phyloP scores from a whole-genome alignment of 2,797 vertebrate species.

The Hydrolagus colliei region DNA sequence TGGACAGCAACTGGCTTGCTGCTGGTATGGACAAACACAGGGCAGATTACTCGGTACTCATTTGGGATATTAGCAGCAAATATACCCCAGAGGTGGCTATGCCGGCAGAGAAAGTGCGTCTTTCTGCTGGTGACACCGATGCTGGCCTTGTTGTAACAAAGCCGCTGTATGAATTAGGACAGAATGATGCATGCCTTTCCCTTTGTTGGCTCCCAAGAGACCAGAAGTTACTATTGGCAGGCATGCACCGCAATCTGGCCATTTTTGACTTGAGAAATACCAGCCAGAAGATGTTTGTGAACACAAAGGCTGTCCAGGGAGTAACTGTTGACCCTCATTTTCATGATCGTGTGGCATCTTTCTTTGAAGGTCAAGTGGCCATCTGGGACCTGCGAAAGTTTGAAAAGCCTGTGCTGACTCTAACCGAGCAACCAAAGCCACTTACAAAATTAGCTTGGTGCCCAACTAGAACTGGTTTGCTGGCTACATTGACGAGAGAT shows the following conservation, averaged over 20 bases:
- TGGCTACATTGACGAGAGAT: constrained; percentile 89
- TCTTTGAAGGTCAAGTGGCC: constrained; percentile 94
- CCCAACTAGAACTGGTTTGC: constrained; percentile 84
- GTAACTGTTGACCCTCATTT: constrained; percentile 92
- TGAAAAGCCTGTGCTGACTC: constrained; percentile 90
- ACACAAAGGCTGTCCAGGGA: constrained; percentile 95
- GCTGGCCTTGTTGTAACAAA: constrained; percentile 81
- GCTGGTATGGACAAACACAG: constrained; percentile 93
- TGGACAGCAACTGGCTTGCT: constrained; percentile 88
- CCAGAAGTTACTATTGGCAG: constrained; percentile 87
- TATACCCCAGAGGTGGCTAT: constrained; percentile 73
- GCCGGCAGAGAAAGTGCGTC: constrained; percentile 76
- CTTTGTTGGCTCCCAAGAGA: constrained; percentile 94
- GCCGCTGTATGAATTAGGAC: constrained; percentile 85
- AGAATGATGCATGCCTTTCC: constrained; percentile 92
- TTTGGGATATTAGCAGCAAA: constrained; percentile 96
- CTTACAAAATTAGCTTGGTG: constrained; percentile 96
- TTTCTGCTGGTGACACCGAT: constrained; percentile 76
- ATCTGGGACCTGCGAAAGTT: constrained; percentile 98
- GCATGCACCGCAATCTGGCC: constrained; percentile 93
- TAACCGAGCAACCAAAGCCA: constrained; percentile 89
- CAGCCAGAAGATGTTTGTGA: constrained; percentile 95
- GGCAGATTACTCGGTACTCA: constrained; percentile 90
- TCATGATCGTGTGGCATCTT: constrained; percentile 88
- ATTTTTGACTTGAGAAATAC: constrained; percentile 94